A percentile compares a stretch with the other conserved stretches of the same genome.
Evolutionary conservation across 2,888 invertebrate genomes (phyloP).

Genomic region (Beris morrisii): DNA sequence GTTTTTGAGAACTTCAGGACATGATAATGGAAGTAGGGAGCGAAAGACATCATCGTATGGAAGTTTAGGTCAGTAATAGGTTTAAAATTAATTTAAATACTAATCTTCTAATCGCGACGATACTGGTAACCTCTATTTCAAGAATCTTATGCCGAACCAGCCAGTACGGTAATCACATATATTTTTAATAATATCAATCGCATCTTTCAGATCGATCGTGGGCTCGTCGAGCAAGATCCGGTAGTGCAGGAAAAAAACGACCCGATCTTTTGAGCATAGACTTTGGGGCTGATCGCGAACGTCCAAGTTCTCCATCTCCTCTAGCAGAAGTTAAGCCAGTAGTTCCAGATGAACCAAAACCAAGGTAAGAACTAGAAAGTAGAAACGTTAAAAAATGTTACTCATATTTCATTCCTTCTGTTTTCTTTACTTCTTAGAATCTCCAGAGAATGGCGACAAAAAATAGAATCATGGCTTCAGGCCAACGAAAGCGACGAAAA

Average conservation of each 20-base stretch:
- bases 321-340: conserved; percentile 61
- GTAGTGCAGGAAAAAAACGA: conserved; percentile 72
- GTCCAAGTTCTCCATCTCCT: conserved; percentile 70
- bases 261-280: conserved; percentile 76
- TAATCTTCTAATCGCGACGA: too few relatives aligned
- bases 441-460: conserved; percentile 81
- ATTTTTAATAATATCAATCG: neutral
- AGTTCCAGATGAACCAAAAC: conserved; percentile 61
- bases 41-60: conserved; percentile 74
- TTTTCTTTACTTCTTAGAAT: conserved; percentile 48
- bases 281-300: conserved; percentile 71
- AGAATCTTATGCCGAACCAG: too few relatives aligned
- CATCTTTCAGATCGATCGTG: conserved; percentile 74
- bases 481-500: conserved; percentile 82
- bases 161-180: too few relatives aligned
- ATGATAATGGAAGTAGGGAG: conserved; percentile 70
- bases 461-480: conserved; percentile 89
- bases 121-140: too few relatives aligned
- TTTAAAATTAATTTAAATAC: too few relatives aligned
- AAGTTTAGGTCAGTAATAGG: conserved; percentile 66
- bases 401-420: neutral
- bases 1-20: conserved; percentile 76
- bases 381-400: neutral
- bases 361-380: conserved; percentile 55
- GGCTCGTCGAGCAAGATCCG: conserved; percentile 74